phyloP scores from a whole-genome alignment of 2,113 vertebrate species.

The Gymnobelideus leadbeateri region DNA sequence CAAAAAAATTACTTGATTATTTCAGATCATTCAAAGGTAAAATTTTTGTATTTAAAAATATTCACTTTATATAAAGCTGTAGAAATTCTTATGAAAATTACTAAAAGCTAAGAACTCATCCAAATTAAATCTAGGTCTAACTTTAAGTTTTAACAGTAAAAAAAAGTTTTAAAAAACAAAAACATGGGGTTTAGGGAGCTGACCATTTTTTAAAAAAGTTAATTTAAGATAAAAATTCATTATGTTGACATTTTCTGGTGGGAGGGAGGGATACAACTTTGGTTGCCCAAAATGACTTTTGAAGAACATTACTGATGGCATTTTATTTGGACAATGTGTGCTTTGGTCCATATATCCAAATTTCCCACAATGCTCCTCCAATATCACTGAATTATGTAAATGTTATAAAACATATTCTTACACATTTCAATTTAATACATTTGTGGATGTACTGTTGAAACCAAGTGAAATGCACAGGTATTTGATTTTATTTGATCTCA shows the following conservation, averaged over 20 bases:
- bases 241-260: slow-evolving; percentile 11
- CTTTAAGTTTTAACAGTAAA: slow-evolving; percentile 21
- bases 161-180: slow-evolving; percentile 61
- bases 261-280: not conserved
- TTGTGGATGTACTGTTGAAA: slow-evolving; percentile 70
- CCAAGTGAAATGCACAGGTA: slow-evolving; percentile 73
- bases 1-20: not conserved
- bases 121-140: slow-evolving; percentile 56
- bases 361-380: slow-evolving; percentile 54
- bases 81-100: slow-evolving; percentile 49
- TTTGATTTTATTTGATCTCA: slow-evolving; percentile 69
- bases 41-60: slow-evolving; percentile 48
- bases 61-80: slow-evolving; percentile 13
- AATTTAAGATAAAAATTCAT: not conserved
- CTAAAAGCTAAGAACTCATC: slow-evolving; percentile 70
- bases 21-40: slow-evolving; percentile 48
- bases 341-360: slow-evolving; percentile 51
- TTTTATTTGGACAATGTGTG: slow-evolving; percentile 54
- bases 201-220: not conserved
- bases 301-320: slow-evolving; percentile 34
- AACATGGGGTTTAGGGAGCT: slow-evolving; percentile 23
- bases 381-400: not conserved
- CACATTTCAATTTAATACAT: slow-evolving; percentile 65
- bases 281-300: slow-evolving; percentile 52
- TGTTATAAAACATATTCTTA: slow-evolving; percentile 52